Conservation (phyloP, 2,797 vertebrate species). For the Hybognathus amarus region DNA sequence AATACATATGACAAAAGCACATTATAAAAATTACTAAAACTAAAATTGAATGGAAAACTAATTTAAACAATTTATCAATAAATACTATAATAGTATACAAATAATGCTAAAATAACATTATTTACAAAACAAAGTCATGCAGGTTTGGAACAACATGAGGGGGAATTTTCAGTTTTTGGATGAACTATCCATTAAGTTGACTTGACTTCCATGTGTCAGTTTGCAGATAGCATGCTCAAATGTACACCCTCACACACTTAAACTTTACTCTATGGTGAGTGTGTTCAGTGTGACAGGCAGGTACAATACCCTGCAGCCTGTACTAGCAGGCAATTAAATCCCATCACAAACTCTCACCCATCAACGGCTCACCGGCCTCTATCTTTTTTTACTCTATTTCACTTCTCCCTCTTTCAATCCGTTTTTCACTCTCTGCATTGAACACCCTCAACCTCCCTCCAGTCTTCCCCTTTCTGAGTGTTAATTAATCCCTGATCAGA, state of each 20-base stretch:
- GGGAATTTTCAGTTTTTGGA: not conserved
- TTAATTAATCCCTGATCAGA: conserved; percentile 48
- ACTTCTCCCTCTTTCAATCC: conserved; percentile 30
- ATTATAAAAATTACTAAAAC: not conserved
- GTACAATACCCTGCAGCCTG: conserved; percentile 48
- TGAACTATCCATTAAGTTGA: not conserved
- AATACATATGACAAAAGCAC: not conserved
- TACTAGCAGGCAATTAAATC: conserved; percentile 58
- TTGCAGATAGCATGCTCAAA: not conserved
- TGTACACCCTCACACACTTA: not conserved
- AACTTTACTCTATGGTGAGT: not conserved
- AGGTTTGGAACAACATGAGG: not conserved
- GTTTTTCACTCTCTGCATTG: conserved; percentile 29
- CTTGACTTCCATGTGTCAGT: not conserved
- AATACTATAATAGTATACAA: not conserved
- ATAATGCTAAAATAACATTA: not conserved
- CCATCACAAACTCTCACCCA: conserved; percentile 21
- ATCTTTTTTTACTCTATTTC: conserved; percentile 36
- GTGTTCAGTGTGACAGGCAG: conserved; percentile 45
- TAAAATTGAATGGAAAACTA: not conserved
- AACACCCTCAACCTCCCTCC: conserved; percentile 37
- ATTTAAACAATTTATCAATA: not conserved
- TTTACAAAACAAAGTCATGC: not conserved
- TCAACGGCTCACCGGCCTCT: conserved; percentile 42
- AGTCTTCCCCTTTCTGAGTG: conserved; percentile 39